Conservation (phyloP, 2,113 vertebrate genomes). For the Phaethon lepturus region DNA sequence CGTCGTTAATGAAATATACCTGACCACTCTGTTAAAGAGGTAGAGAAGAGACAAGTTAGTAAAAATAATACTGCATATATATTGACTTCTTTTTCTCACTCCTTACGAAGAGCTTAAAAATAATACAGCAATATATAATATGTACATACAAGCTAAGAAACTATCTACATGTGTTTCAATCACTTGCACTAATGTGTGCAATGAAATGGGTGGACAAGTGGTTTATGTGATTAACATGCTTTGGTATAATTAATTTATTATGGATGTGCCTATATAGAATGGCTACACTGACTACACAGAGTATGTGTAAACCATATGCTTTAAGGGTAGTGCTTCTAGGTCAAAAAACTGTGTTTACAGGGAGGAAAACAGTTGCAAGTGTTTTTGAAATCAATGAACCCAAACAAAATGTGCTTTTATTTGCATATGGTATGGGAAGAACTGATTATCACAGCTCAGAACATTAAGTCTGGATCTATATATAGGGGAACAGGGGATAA, state of each 20-base stretch:
- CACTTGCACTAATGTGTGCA: not conserved
- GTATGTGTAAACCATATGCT: not conserved
- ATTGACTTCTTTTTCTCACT: not conserved
- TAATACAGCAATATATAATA: not conserved
- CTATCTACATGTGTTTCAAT: not conserved
- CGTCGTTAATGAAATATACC: slow-evolving; percentile 94
- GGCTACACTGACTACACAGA: not conserved
- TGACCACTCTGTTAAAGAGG: slow-evolving; percentile 86
- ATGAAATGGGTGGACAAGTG: not conserved
- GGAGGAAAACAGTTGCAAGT: not conserved
- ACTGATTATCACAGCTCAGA: not conserved
- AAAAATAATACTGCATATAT: not conserved
- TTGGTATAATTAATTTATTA: not conserved
- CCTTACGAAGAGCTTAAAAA: not conserved
- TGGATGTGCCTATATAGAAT: not conserved
- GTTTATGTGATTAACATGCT: not conserved
- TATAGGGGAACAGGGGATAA: not conserved
- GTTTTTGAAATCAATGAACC: not conserved
- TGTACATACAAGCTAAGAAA: not conserved
- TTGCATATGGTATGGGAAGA: not conserved
- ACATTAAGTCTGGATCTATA: not conserved
- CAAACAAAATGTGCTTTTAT: not conserved
- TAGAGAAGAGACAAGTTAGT: slow-evolving; percentile 8
- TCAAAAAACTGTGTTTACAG: not conserved
- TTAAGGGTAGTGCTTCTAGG: not conserved